phyloP scores from a whole-genome alignment of 2,797 vertebrate genomes.

The Helicolenus hilgendorfi region DNA sequence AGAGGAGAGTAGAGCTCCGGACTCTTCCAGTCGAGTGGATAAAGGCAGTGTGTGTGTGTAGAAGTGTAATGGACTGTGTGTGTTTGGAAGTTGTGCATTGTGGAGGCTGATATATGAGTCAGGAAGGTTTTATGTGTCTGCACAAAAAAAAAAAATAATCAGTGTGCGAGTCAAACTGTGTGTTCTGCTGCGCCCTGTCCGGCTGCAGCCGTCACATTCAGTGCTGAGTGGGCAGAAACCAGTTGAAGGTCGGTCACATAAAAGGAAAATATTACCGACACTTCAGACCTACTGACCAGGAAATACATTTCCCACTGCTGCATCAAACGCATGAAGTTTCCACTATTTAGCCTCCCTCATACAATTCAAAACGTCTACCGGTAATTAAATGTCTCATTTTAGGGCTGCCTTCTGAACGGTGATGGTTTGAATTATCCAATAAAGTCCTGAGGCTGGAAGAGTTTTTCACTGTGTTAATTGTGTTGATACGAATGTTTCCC shows the following conservation, averaged over 20 bases:
- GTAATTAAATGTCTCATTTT: not conserved
- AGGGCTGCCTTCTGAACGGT: no score
- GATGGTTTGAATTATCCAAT: not conserved
- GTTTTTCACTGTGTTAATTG: not conserved
- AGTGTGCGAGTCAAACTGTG: not conserved
- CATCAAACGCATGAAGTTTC: not conserved
- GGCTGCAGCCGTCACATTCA: not conserved
- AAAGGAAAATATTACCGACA: not conserved
- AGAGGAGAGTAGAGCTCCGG: not conserved
- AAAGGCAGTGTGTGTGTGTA: not conserved
- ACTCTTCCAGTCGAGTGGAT: not conserved
- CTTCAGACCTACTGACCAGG: not conserved
- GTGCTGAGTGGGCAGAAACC: conserved; percentile 31
- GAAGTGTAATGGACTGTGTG: not conserved
- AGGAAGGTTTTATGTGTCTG: conserved; percentile 4
- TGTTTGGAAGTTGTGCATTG: not conserved
- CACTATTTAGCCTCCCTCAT: not conserved
- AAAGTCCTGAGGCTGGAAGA: not conserved
- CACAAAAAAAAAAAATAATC: not conserved
- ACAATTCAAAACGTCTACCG: not conserved
- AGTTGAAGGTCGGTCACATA: not conserved
- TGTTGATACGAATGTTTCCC: not conserved
- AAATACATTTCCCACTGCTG: not conserved
- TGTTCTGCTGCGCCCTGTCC: conserved; percentile 7
- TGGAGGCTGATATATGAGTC: conserved; percentile 15